Base-by-base conservation (phyloP, 2,797 vertebrate genomes). In the Chiloscyllium punctatum region DNA sequence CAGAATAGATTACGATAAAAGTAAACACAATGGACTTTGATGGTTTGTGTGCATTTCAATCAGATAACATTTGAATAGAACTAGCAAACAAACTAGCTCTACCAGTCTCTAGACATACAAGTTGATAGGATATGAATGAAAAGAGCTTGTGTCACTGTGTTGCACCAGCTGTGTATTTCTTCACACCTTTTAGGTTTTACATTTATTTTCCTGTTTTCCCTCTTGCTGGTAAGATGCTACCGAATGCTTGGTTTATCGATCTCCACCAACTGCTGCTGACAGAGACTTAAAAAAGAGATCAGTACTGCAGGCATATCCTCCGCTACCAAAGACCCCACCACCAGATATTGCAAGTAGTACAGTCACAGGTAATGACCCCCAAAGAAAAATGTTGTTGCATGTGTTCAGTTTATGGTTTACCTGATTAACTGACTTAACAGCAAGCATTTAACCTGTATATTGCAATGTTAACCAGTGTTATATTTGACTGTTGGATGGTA, bases 211-310 rank as follows among this genome's bases (percentile, higher is more conserved):
- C 37, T 25, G 68, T 92, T 91, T 57, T 88, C 53, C 48, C 27
- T 88, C 0, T 25, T 90, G 53, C 90, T 62, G 66, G 42, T 68
- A 42, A 92, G 90, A n/a, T 37, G 4, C n/a, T 92, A n/a, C 8
- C 69, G 90, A 42, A 4, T 92, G 90, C 68, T 92, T 92, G 66
- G 0, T 69, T 92, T 92, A 42, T 69, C 90, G 11, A 92, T 25
- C 90, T 69, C 62, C 66, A 33, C 11, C 69, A 51, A 53, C 48
- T 95, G 42, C 48, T 77, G 48, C 69, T 57, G 94, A 95, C 30
- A 95, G 94, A 95, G 94, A 95, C 18, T 30, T 95, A 72, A 95
- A 95, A 53, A 72, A 51, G 30, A 95, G 51, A 95, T 74, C 71
- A 33, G 48, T 77, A 11, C 48, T 95, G 27, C 71, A 57, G 71